Percentiles rank a stretch among this genome's conserved stretches.
Evolutionary conservation across 2,797 vertebrate species (phyloP).

Genomic region (Pangasius krempfi): DNA sequence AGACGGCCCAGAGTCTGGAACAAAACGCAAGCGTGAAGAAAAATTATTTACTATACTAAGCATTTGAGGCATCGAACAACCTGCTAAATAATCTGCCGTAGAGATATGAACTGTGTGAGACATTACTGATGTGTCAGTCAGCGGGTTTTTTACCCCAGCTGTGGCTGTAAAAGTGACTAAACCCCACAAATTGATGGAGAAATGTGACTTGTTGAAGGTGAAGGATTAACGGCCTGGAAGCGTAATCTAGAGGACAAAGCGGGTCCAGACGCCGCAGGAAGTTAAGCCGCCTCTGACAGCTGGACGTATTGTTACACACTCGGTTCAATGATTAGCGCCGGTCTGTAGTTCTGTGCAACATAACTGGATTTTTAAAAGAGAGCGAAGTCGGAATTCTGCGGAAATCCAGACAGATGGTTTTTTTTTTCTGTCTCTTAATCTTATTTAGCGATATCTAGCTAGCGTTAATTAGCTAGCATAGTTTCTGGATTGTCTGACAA

Average conservation of each 20-base stretch:
- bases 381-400: not conserved
- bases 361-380: not conserved
- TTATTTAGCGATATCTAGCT: not conserved
- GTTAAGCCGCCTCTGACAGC: slow-evolving; percentile 66
- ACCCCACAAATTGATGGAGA: slow-evolving; percentile 41
- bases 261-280: slow-evolving; percentile 36
- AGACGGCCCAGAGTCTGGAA: not conserved
- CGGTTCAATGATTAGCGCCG: slow-evolving; percentile 63
- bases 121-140: not conserved
- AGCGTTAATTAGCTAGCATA: not conserved
- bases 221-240: slow-evolving; percentile 62
- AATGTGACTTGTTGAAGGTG: slow-evolving; percentile 52
- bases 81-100: not conserved
- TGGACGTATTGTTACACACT: slow-evolving; percentile 66
- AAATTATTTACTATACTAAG: not conserved
- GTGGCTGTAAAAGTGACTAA: not conserved
- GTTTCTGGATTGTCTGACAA: not conserved
- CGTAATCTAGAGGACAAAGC: slow-evolving; percentile 57
- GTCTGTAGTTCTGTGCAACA: not conserved
- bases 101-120: too few species aligned
- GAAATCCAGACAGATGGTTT: not conserved
- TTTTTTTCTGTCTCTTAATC: not conserved
- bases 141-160: not conserved
- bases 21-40: not conserved
- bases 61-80: not conserved